phyloP scores from a whole-genome alignment of 1,140 invertebrate genomes.

The Cydia pomonella region DNA sequence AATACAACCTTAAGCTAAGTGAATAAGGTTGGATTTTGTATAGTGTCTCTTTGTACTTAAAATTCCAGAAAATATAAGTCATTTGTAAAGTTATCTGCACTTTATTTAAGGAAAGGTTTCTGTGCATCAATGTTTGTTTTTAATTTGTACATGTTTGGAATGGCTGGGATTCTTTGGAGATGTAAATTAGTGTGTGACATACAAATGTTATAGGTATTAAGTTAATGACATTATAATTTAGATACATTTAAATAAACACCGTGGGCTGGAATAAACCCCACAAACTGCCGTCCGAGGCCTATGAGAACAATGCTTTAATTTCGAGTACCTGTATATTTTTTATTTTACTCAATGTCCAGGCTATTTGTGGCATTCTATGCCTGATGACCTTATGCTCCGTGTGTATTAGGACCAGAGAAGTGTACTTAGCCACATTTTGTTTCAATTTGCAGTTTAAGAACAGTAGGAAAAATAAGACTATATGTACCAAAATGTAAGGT shows the following conservation, averaged over 20 bases:
- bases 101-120: conserved; percentile 75
- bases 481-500: too few relatives aligned
- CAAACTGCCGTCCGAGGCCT: too few relatives aligned
- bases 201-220: conserved; percentile 6
- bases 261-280: background rate
- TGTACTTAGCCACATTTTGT: too few relatives aligned
- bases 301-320: too few relatives aligned
- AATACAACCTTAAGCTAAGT: conserved; percentile 40
- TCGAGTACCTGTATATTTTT: too few relatives aligned
- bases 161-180: conserved; percentile 56
- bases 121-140: conserved; percentile 66
- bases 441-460: too few relatives aligned
- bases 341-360: too few relatives aligned
- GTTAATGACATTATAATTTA: conserved; percentile 4
- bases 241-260: background rate
- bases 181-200: conserved; percentile 24
- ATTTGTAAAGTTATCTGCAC: conserved; percentile 78
- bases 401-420: too few relatives aligned
- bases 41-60: conserved; percentile 49
- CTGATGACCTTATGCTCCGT: too few relatives aligned
- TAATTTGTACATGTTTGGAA: conserved; percentile 50
- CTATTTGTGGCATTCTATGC: too few relatives aligned
- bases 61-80: conserved; percentile 75
- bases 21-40: conserved; percentile 37
- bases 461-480: too few relatives aligned